Base-by-base conservation (phyloP, 2,797 vertebrate species). In the Lepidocolaptes lacrymiger region DNA sequence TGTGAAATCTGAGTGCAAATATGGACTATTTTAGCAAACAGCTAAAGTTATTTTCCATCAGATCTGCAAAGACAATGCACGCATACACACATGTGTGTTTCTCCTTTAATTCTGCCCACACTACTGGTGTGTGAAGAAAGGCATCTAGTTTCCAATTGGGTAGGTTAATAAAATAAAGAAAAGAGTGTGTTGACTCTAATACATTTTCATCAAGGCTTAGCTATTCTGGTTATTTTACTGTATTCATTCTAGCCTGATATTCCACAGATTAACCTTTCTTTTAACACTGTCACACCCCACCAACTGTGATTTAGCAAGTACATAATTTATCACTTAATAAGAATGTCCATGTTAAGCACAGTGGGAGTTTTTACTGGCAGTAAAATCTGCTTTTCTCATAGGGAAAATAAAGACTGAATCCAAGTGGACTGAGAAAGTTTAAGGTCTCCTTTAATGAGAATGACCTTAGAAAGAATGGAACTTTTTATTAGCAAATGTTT, bases 301-400 rank as follows among this genome's bases (percentile, higher is more conserved):
- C 91, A 92, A 94, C 88, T 92, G 89, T 93, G 95, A 93, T 96
- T 96, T 95, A 91, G 76, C 79, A 95, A 91, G 91, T 88, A 88
- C 18, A 15, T 80, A 88, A 93, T 95, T 95, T 93, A 92, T 95
- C 79, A 89, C 66, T 85, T 93, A 92, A 88, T 96, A 91, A 61
- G 79, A 84, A 89, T 10, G 44, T 84, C 82, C 58, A 10, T 39
- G 51, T 85, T 95, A 95, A 91, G 54, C 85, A 89, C 94, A 86
- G 89, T 72, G 68, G 91, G 94, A 89, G 85, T 81, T 95, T 93
- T 95, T 88, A 92, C 68, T 91, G 93, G 68, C 62, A 81, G 56
- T 93, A 77, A 93, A 87, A 74, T 49, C 49, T 88, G 37, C 75
- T 94, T 91, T 92, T 89, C 95, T 95, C 91, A 54, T 77, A 91